Conservation (phyloP, 2,797 vertebrate species). For the Coracias cyanogaster region DNA sequence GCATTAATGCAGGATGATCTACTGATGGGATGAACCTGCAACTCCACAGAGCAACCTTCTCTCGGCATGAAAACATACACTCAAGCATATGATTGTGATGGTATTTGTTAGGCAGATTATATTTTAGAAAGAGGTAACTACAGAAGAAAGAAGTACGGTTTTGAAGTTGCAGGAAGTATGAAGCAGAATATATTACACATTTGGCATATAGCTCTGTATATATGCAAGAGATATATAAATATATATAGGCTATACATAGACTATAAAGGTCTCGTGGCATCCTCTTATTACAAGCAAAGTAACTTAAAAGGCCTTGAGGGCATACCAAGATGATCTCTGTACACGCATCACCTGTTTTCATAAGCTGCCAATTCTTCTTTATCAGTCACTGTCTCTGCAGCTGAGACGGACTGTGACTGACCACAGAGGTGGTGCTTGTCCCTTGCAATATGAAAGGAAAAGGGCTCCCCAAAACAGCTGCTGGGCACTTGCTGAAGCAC, state of each 20-base stretch:
- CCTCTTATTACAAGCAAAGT: slow-evolving; percentile 16
- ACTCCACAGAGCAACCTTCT: not conserved
- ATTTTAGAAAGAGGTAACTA: not conserved
- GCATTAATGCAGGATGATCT: slow-evolving; percentile 43
- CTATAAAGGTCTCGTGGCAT: not conserved
- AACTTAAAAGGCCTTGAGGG: slow-evolving; percentile 10
- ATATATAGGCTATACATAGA: not conserved
- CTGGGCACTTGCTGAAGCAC: not conserved
- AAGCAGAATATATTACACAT: not conserved
- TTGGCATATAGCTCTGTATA: not conserved
- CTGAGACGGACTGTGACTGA: not conserved
- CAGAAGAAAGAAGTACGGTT: not conserved
- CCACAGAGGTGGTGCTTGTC: not conserved
- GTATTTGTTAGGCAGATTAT: not conserved
- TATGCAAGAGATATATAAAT: not conserved
- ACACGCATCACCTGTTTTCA: not conserved
- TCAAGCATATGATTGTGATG: fast-evolving
- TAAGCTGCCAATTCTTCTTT: not conserved
- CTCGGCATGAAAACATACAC: not conserved
- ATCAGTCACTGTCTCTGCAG: not conserved
- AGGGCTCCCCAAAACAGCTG: not conserved
- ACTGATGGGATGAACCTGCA: not conserved
- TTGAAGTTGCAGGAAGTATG: not conserved
- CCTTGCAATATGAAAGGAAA: not conserved
- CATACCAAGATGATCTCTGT: not conserved